Conservation (phyloP, 2,797 vertebrate species). For the Hoplostethus mediterraneus region DNA sequence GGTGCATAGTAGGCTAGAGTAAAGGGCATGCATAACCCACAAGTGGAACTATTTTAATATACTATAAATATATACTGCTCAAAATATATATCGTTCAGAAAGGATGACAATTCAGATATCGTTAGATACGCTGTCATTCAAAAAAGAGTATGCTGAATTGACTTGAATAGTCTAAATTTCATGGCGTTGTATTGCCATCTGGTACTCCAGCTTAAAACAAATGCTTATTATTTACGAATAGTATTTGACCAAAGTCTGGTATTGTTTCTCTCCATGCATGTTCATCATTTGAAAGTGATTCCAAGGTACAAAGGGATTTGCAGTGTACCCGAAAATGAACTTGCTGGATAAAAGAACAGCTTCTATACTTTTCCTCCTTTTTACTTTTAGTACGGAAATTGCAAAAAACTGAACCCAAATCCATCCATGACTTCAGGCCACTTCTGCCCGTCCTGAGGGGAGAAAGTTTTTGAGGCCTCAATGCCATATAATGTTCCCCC, state of each 20-base stretch:
- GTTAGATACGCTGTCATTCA: not conserved
- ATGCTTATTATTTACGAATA: not conserved
- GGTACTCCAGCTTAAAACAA: constrained; percentile 4
- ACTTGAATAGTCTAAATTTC: not conserved
- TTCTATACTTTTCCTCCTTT: not conserved
- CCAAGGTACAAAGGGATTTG: not conserved
- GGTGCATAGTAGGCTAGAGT: not conserved
- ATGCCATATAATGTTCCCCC: constrained; percentile 7
- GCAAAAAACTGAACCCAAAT: not conserved
- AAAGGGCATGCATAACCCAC: not conserved
- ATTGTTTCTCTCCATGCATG: no score
- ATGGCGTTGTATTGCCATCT: not conserved
- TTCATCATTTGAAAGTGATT: not conserved
- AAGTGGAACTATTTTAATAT: not conserved
- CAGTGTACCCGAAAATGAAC: not conserved
- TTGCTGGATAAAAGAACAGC: not conserved
- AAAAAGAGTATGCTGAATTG: no score
- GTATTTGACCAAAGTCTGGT: not conserved
- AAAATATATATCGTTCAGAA: not conserved
- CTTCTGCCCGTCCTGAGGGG: not conserved
- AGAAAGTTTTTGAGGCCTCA: constrained; percentile 15
- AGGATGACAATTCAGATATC: not conserved
- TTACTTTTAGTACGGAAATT: not conserved
- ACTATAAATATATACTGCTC: not conserved
- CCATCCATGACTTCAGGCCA: constrained; percentile 4